Conservation (phyloP, 2,888 invertebrate genomes). For the Apamea monoglypha region DNA sequence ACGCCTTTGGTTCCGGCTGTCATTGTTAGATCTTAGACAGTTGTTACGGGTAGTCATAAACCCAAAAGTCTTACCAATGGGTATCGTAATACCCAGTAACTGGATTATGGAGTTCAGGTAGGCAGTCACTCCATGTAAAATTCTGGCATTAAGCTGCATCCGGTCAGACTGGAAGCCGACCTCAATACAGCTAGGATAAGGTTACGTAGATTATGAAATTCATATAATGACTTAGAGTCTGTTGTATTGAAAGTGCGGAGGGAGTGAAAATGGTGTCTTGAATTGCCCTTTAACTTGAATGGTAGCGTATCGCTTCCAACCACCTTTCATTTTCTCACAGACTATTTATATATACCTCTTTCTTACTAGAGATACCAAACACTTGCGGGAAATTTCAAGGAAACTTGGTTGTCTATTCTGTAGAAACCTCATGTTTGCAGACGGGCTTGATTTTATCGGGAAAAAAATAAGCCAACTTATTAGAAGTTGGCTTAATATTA, state of each 20-base stretch:
- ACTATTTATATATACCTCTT: not conserved
- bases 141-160: not conserved
- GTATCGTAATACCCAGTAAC: not conserved
- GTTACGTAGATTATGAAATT: not conserved
- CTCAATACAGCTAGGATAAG: not conserved
- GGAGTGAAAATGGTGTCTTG: not conserved
- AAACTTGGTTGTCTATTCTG: not conserved
- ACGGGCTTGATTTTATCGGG: not conserved
- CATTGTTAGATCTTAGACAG: no score
- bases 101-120: not conserved
- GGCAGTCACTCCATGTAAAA: not conserved
- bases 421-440: not conserved
- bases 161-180: not conserved
- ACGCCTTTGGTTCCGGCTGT: no score
- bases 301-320: conserved; percentile 29
- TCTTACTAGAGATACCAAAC: not conserved
- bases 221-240: not conserved
- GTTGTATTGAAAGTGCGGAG: not conserved
- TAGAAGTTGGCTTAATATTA: not conserved
- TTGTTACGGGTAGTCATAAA: not conserved
- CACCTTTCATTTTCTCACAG: conserved; percentile 50
- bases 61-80: not conserved
- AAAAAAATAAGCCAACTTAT: not conserved
- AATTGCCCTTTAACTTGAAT: conserved; percentile 12
- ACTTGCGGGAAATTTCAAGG: conserved; percentile 8